A percentile compares a stretch with the other conserved stretches of the same genome.
phyloP scores from a whole-genome alignment of 23 tunicate genomes.

The Styela plicata region DNA sequence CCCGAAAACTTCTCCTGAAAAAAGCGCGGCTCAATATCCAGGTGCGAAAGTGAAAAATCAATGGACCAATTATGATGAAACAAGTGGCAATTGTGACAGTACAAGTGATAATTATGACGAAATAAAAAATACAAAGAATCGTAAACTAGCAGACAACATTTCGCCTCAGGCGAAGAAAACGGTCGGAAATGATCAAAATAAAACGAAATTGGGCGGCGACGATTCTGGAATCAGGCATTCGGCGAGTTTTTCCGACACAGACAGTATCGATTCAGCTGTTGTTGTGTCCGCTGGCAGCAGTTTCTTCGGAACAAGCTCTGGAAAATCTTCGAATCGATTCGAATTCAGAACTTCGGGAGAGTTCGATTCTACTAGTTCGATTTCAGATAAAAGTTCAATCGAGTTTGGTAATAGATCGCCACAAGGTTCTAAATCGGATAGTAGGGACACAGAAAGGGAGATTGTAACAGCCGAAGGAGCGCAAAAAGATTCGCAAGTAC shows the following conservation, averaged over 20 bases:
- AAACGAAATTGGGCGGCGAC: neutral
- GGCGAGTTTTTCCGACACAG: neutral
- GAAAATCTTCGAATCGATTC: neutral
- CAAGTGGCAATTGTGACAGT: neutral
- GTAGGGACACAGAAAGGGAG: too few species aligned
- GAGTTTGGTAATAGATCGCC: neutral
- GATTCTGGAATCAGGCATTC: neutral
- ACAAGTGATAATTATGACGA: neutral
- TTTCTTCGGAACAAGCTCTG: neutral
- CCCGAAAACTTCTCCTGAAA: neutral
- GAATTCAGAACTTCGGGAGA: neutral
- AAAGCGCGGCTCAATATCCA: neutral
- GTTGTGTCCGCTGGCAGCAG: neutral
- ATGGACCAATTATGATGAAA: neutral
- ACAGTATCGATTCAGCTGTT: constrained; percentile 1
- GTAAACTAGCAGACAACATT: neutral
- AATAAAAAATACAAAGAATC: neutral
- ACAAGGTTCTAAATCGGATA: too few species aligned
- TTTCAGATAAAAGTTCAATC: neutral
- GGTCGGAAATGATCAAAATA: neutral
- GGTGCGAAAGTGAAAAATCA: neutral
- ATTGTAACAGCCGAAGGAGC: neutral
- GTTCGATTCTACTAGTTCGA: neutral
- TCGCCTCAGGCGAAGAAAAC: constrained; percentile 2
- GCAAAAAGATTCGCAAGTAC: neutral